These are phyloP conservation scores for Poecilia wingei DNA, from an alignment of 2,797 vertebrate genomes.

Conservation along the genomic window DNA sequence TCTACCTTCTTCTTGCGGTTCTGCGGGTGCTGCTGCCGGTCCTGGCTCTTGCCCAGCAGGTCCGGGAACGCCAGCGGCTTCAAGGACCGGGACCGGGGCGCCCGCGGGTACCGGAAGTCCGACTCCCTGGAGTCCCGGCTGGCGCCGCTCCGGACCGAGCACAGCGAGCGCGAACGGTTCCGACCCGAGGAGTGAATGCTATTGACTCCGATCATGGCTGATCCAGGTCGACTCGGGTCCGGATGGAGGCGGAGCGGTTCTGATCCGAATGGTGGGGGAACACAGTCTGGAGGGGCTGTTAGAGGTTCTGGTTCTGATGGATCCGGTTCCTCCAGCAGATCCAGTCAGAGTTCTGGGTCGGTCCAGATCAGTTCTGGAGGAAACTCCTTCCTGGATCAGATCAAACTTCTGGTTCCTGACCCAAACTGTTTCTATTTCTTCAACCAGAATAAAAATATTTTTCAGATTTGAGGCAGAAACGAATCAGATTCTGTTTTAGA, in stretches of 20 bases:
- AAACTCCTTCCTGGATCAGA: not conserved
- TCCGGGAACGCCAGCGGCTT: slow-evolving; percentile 94
- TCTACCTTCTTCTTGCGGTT: slow-evolving; percentile 89
- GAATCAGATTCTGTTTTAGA: not conserved
- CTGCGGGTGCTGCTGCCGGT: slow-evolving; percentile 86
- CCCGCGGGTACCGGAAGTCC: slow-evolving; percentile 92
- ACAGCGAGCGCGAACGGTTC: slow-evolving; percentile 90
- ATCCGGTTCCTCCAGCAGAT: not conserved
- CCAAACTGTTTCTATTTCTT: not conserved
- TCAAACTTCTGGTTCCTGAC: not conserved
- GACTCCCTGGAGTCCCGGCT: slow-evolving; percentile 86
- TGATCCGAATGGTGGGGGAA: too few relatives aligned
- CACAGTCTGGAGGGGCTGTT: slow-evolving; percentile 19
- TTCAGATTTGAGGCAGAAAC: not conserved
- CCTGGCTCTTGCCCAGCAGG: slow-evolving; percentile 87
- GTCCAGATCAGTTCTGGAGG: not conserved
- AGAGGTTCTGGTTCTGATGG: slow-evolving; percentile 29
- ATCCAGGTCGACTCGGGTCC: not conserved
- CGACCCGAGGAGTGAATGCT: slow-evolving; percentile 92
- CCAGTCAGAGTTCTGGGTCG: not conserved
- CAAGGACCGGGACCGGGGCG: slow-evolving; percentile 92
- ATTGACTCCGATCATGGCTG: slow-evolving; percentile 89
- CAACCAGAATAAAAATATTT: not conserved
- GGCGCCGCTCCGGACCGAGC: slow-evolving; percentile 88
- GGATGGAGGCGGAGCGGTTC: too few relatives aligned